Evolutionary conservation across 2,113 vertebrate genomes (phyloP).

Genomic region (Lasiurus borealis): DNA sequence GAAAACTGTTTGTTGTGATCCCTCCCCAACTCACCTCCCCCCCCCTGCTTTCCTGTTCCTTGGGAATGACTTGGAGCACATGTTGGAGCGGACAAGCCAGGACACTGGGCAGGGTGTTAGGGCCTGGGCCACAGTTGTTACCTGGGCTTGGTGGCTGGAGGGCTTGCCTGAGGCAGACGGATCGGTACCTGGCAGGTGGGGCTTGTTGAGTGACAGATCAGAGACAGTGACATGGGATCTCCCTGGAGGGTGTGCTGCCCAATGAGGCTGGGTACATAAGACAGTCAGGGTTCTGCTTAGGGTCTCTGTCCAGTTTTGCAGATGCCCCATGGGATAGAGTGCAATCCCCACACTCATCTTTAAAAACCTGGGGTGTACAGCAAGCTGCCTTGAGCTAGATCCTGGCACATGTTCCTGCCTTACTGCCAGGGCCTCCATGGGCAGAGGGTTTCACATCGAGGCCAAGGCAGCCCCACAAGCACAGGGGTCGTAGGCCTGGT

Average conservation of each 20-base stretch:
- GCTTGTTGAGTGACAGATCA: not conserved
- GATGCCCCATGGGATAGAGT: accelerated
- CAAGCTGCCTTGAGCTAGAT: not conserved
- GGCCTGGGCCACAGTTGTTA: not conserved
- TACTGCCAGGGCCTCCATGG: not conserved
- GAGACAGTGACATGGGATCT: not conserved
- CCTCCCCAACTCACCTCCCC: no score
- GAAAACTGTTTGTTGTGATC: not conserved
- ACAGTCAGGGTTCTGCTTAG: not conserved
- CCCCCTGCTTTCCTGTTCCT: no score
- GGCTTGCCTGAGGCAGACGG: not conserved
- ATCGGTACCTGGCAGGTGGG: no score
- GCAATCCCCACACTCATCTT: accelerated
- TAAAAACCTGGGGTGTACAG: not conserved
- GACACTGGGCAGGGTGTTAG: not conserved
- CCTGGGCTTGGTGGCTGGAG: not conserved
- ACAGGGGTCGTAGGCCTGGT: not conserved
- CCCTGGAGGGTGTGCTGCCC: not conserved
- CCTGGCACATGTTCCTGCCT: not conserved
- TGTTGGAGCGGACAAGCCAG: not conserved
- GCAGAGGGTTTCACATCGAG: not conserved
- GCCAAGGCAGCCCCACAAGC: not conserved
- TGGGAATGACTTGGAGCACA: no score
- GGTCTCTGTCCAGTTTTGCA: not conserved
- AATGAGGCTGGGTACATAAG: accelerated